These are phyloP conservation scores for Salvelinus fontinalis DNA, from an alignment of 2,113 vertebrate genomes.

Conservation along the genomic window DNA sequence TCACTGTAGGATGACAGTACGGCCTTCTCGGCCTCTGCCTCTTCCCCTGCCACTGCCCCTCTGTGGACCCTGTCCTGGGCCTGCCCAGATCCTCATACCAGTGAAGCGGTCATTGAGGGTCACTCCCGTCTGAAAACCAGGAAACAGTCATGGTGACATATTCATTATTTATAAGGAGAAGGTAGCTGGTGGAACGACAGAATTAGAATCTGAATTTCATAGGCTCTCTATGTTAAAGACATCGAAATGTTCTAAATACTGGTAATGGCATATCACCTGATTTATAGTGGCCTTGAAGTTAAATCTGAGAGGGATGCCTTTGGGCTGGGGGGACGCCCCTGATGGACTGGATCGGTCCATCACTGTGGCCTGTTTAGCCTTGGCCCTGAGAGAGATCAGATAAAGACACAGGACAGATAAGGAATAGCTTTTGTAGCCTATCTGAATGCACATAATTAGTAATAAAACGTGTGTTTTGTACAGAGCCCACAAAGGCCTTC, in stretches of 20 bases:
- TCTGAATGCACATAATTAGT: not conserved
- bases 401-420: not conserved
- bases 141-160: slow-evolving; percentile 4
- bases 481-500: not conserved
- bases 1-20: slow-evolving; percentile 62
- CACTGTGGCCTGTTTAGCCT: slow-evolving; percentile 49
- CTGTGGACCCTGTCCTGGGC: slow-evolving; percentile 30
- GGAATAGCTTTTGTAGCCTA: not conserved
- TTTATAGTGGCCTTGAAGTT: slow-evolving; percentile 74
- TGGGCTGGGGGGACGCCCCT: slow-evolving; percentile 46
- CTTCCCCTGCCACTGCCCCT: slow-evolving; percentile 31
- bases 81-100: slow-evolving; percentile 64
- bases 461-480: not conserved
- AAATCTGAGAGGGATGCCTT: slow-evolving; percentile 69
- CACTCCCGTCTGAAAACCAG: slow-evolving; percentile 74
- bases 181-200: not conserved
- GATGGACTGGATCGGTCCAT: slow-evolving; percentile 38
- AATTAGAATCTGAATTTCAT: not conserved
- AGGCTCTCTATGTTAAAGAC: not conserved
- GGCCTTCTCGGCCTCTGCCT: slow-evolving; percentile 29
- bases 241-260: not conserved
- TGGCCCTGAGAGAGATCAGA: slow-evolving; percentile 26
- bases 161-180: not conserved
- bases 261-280: slow-evolving; percentile 62
- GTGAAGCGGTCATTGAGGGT: slow-evolving; percentile 80